Base-by-base conservation (phyloP, 2,888 invertebrate genomes). In the Clunio marinus region DNA sequence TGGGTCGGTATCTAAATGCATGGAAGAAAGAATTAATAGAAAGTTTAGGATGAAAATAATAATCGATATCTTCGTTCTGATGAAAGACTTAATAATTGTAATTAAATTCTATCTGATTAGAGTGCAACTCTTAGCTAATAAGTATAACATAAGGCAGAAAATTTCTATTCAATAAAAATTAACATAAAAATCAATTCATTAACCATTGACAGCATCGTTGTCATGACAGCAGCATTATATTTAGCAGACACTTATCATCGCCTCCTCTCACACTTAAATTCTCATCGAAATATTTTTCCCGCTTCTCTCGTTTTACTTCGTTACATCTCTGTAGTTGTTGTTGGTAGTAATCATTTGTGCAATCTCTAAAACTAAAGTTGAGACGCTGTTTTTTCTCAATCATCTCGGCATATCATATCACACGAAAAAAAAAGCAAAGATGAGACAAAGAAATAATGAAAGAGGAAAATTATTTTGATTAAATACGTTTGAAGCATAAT, bases 401-500 rank as follows among this genome's bases (percentile, higher is more conserved):
- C n/a, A 25, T 57, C 57, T 57, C n/a, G 27, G 17, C 51, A 17
- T 32, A 32, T 51, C 17, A 20, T 57, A 57, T 57, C 57, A 27
- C n/a, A 20, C 45, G 28, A 32, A 13, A 66, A 55, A 32, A n/a
- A 55, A 66, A 24, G 20, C 15, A 46, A 41, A 32, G 32, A 35
- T 13, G 15, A 59, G 20, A n/a, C 1, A 35, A 37, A 63, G 27
- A 32, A 24, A 41, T 45, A 66, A 66, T 51, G 55, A 66, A 63
- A 51, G 46, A 46, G 35, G 55, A 46, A 66, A 66, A 66, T 66
- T 55, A 66, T 66, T 66, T 66, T 66, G 66, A 66, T 66, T 66
- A 66, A 66, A 66, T 55, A 66, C 66, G 66, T 66, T 66, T 55
- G 20, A 35, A 66, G 66, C 66, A 66, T 66, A 66, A 66, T 66